Evolutionary conservation across 2,888 invertebrate genomes (phyloP).

Genomic region (Drosophila paramelanica): DNA sequence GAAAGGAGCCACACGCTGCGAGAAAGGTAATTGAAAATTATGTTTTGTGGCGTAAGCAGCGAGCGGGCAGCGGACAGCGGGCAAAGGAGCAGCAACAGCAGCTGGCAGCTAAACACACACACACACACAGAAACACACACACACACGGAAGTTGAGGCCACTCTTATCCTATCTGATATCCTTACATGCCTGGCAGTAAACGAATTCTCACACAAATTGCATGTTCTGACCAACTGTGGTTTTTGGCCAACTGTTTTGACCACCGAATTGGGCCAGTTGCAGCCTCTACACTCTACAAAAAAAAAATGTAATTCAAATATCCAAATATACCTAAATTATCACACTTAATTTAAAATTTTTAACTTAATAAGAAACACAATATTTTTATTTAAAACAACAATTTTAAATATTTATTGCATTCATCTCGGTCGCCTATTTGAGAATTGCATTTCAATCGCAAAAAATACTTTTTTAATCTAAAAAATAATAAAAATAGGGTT

Average conservation of each 20-base stretch:
- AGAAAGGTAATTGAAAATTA: constrained; percentile 80
- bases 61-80: constrained; percentile 13
- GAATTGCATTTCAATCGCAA: no score
- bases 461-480: no score
- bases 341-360: no score
- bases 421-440: no score
- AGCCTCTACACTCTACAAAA: neutral
- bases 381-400: no score
- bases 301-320: no score
- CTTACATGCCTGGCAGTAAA: neutral
- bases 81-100: constrained; percentile 59
- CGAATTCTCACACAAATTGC: neutral
- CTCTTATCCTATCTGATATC: constrained; percentile 1
- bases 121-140: constrained; percentile 20
- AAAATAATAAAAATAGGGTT: no score
- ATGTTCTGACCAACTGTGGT: constrained; percentile 28
- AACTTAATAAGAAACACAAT: no score
- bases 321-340: neutral
- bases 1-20: constrained; percentile 80
- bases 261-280: constrained; percentile 14
- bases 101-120: constrained; percentile 54
- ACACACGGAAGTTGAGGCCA: neutral
- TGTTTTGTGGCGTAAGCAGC: constrained; percentile 75
- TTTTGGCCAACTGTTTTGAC: constrained; percentile 26
- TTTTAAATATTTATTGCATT: no score